Percentiles rank a stretch among this genome's conserved stretches.
Evolutionary conservation across 2,113 vertebrate species (phyloP).

Genomic region (Galeopterus variegatus): DNA sequence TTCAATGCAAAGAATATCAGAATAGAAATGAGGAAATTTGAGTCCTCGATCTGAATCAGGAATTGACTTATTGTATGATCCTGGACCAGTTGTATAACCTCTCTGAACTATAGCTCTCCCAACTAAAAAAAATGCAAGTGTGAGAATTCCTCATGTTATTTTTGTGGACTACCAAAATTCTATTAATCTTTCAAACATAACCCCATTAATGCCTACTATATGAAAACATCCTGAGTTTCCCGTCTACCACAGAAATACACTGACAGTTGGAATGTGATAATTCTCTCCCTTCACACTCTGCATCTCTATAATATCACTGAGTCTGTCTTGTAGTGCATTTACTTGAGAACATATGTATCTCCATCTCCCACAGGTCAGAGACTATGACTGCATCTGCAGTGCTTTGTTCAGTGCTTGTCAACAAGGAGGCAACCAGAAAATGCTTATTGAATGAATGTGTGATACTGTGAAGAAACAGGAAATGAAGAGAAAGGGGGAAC

Average conservation of each 20-base stretch:
- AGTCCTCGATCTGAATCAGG: background rate
- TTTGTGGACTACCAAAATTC: slow-evolving; percentile 32
- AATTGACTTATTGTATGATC: background rate
- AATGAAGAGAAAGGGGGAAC: background rate
- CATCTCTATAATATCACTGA: background rate
- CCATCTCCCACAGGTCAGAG: background rate
- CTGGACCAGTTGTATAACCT: background rate
- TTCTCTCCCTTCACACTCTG: background rate
- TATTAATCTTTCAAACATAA: background rate
- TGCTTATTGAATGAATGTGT: background rate
- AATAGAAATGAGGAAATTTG: background rate
- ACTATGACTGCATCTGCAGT: background rate
- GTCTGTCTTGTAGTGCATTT: background rate
- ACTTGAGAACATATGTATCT: slow-evolving; percentile 6
- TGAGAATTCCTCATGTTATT: background rate
- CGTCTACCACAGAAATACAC: background rate
- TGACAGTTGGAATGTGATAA: background rate
- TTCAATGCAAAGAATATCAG: slow-evolving; percentile 17
- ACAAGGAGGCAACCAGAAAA: slow-evolving; percentile 39
- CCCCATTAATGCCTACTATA: background rate
- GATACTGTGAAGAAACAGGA: background rate
- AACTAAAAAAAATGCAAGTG: background rate
- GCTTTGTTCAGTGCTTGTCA: slow-evolving; percentile 39
- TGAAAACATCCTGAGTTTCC: slow-evolving; percentile 54
- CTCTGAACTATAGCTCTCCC: background rate